Evolutionary conservation across 2,797 vertebrate genomes (phyloP), one percentile per base, ranked within the genome.

Genomic region (Merluccius polli): DNA sequence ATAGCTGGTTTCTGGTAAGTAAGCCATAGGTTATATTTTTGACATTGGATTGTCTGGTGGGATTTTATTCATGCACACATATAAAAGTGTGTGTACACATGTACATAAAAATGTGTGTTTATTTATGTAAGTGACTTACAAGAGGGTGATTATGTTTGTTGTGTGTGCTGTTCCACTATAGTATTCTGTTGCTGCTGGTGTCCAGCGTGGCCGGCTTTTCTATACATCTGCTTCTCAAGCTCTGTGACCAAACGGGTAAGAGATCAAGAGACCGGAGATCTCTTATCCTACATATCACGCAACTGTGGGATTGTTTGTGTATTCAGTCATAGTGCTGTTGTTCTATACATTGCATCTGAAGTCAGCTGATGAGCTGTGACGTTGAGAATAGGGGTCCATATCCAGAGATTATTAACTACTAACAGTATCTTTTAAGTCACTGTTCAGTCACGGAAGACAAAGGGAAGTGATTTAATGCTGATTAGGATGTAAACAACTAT

Each of bases 221-320:
- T 24, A 93, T 98, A 77, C 96, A 97, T 82, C 94, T 99, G 29
- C 94, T 99, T 71, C 95, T 99, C 77, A 95, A 89, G 77, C 92
- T 99, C 87, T 99, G 97, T 91, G 95, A 95, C 86, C 95, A 96
- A 84, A 97, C 96, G 86, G 96, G 98, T 99, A 92, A 95, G 13
- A 30, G 29, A 32, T 9, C 30, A 32, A 12, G 24, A 2, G 29
- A 13, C 65, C 2, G 27, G 2, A 12, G n/a, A 18, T 7, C 31
- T 16, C 18, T 32, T 30, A 0, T 32, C 30, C 5, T 13, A 2
- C 0, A 10, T 67, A 10, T 59, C 52, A 18, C 9, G 10, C 52
- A 67, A 12, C 18, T 21, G 16, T 52, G 44, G 44, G 16, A 18
- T 52, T 21, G 44, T 65, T 59, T 59, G 52, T n/a, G 29, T 15